Base-by-base conservation (phyloP, 2,797 vertebrate species). In the Synanceia verrucosa region DNA sequence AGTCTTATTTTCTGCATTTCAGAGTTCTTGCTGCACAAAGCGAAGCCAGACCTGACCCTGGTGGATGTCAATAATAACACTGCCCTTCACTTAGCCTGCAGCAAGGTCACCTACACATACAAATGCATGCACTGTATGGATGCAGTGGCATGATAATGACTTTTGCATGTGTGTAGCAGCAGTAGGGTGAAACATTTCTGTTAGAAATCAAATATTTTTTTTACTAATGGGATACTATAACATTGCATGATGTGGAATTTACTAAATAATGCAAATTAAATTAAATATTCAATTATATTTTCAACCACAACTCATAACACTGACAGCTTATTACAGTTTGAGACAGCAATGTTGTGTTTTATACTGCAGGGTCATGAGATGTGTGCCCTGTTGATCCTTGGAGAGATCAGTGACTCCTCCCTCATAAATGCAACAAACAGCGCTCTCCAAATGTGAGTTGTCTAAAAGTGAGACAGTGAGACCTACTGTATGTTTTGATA, bases 51-150 rank as follows among this genome's bases (percentile, higher is more conserved):
- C 86, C 93, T 97, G 86, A 95, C 94, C 78, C 94, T 97, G 93
- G 93, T 96, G 92, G 98, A 99, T 77, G 92, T 94, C 91, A 96
- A 96, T 92, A 96, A 96, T 93, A 99, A 99, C 94, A 99, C 97
- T 60, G 97, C 96, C 91, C 97, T 99, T 90, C 98, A 99, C 92
- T 92, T 99, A 93, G 97, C 98, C 90, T 99, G 98, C 94, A 96
- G 94, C 95, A 97, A 98, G 96, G 98, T 98, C 76, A 63, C 74
- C 69, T 8, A 76, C 63, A 78, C 23, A 71, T 7, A 65, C 50
- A 16, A 16, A 50, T 55, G 37, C 68, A 70, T 71, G 56, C 18
- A 39, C 6, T 73, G 18, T 46, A 64, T 67, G 71, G 58, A 72
- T 81, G 64, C 23, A 59, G 19, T 53, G 24, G 33, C 62, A 73